Evolutionary conservation across 2,113 vertebrate species (phyloP), one percentile per base, ranked within the genome.

Genomic region (Coptodon bakossiorum): DNA sequence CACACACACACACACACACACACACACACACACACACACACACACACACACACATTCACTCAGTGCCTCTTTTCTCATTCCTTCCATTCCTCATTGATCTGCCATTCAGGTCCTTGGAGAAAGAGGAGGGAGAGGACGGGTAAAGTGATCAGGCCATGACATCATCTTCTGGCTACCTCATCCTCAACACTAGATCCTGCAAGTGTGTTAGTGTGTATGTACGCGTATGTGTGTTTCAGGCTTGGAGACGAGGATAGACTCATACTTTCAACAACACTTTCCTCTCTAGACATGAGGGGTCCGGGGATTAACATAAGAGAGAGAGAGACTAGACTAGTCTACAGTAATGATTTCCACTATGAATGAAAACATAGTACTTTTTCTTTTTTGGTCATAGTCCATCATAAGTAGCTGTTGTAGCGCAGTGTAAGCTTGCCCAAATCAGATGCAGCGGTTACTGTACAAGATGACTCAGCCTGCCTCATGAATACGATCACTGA

Each of bases 141-240:
- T 94, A 93, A 95, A 96, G 92, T 95, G 90, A 95, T 96, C 92
- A 91, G 88, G 92, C 87, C 27, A 93, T 97, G 92, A 96, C 92
- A 93, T 96, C 94, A 97, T 89, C 40, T 78, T 91, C 27, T 79
- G 48, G 76, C 82, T 83, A 91, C 90, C 85, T 94, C 93, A 92
- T 94, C 83, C 90, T 88, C 82, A 85, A 73, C 79, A 57, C 81
- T 88, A 86, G 82, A 81, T 56, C 81, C 83, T 91, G 52, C 73
- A 4, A 83, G 89, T 85, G 81, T 89, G 84, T 90, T 89, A 90
- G 53, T 91, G 85, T 83, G 43, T 80, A 11, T 78, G 61, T 86
- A 54, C 76, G 80, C 43, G 16, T 84, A 48, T 80, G 71, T 61
- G 76, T 73, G 45, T 36, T 48, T 71, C 56, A 38, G 80, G 66